phyloP scores from a whole-genome alignment of 2,797 vertebrate species.

The Clamator glandarius region DNA sequence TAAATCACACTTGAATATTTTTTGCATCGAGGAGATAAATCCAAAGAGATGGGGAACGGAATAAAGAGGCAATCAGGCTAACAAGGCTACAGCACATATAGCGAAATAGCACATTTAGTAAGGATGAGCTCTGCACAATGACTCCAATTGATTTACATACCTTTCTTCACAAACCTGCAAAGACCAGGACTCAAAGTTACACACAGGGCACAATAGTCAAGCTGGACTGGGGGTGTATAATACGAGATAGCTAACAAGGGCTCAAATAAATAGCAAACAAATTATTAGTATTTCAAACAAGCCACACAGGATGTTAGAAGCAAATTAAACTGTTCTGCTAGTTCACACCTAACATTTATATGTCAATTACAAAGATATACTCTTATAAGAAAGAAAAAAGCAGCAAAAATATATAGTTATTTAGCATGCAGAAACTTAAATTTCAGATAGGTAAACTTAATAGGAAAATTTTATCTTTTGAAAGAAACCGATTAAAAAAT shows the following conservation, averaged over 20 bases:
- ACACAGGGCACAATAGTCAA: background rate
- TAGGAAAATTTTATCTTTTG: background rate
- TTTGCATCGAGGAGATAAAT: background rate
- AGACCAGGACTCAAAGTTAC: background rate
- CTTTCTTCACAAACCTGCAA: background rate
- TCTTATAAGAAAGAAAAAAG: background rate
- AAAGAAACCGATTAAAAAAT: background rate
- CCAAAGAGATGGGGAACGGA: background rate
- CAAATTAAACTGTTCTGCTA: background rate
- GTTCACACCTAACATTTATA: background rate
- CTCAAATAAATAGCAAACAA: background rate
- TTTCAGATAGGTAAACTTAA: background rate
- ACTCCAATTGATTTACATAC: background rate
- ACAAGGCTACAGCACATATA: background rate
- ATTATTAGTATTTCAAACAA: conserved; percentile 13
- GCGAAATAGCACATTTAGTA: background rate
- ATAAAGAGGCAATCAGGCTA: background rate
- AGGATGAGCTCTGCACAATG: background rate
- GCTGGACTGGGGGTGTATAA: background rate
- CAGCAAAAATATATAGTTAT: background rate
- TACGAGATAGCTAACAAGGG: background rate
- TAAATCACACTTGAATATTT: background rate
- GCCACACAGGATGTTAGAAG: background rate
- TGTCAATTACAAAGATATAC: background rate
- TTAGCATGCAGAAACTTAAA: background rate